Evolutionary conservation across 1,140 invertebrate species (phyloP).

Genomic region (Rhyacophila brunnea): DNA sequence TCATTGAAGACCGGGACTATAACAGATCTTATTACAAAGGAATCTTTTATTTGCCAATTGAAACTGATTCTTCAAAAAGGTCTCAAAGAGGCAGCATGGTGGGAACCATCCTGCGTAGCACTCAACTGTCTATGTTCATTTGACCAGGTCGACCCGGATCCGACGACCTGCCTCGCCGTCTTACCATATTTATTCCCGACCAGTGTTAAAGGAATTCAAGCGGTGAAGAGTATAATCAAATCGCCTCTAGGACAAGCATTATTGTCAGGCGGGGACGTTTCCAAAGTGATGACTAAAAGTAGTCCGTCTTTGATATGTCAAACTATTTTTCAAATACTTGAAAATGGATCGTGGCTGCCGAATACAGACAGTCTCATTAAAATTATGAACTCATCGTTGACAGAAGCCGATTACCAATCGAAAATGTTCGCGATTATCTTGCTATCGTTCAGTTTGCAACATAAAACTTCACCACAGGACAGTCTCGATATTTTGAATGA

Average conservation of each 20-base stretch:
- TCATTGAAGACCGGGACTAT: constrained; percentile 45
- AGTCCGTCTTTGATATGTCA: constrained; percentile 41
- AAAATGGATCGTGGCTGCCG: constrained; percentile 10
- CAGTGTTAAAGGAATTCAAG: constrained; percentile 46
- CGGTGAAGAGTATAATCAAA: constrained; percentile 51
- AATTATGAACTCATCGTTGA: constrained; percentile 10
- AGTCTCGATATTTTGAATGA: constrained; percentile 11
- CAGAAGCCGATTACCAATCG: constrained; percentile 16
- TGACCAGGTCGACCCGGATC: constrained; percentile 43
- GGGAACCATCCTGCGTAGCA: constrained; percentile 43
- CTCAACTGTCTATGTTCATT: constrained; percentile 48
- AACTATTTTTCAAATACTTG: constrained; percentile 38
- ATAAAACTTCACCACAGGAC: constrained; percentile 6
- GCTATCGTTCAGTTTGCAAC: constrained; percentile 24
- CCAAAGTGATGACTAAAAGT: constrained; percentile 40
- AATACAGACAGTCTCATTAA: constrained; percentile 7
- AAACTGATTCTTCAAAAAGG: constrained; percentile 39
- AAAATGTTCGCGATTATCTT: constrained; percentile 26
- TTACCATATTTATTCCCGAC: constrained; percentile 61
- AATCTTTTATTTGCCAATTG: constrained; percentile 38
- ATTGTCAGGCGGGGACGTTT: constrained; percentile 40
- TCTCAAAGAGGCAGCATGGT: constrained; percentile 37
- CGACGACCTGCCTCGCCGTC: constrained; percentile 49
- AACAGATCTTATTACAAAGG: constrained; percentile 43
- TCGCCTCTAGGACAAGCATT: constrained; percentile 54